These are phyloP conservation scores for Myopa tessellatipennis DNA, from an alignment of 2,888 invertebrate species.

Conservation along the genomic window DNA sequence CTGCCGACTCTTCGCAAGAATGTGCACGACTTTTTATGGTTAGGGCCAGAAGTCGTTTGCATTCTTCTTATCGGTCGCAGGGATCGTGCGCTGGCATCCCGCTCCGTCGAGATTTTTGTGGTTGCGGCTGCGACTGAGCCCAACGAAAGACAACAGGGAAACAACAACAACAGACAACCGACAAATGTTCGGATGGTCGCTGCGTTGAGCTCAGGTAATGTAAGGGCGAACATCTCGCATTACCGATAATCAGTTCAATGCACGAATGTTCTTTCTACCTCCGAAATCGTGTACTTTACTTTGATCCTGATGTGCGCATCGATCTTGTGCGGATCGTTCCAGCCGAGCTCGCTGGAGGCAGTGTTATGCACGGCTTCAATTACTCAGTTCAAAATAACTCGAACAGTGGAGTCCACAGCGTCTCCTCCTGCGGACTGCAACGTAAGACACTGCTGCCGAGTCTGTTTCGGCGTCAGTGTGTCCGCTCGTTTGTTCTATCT, in stretches of 20 bases:
- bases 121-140: slow-evolving; percentile 15
- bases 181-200: not conserved
- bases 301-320: not conserved
- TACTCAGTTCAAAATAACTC: not conserved
- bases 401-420: not conserved
- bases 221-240: not conserved
- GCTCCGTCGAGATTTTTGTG: slow-evolving; percentile 29
- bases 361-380: slow-evolving; percentile 8
- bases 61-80: slow-evolving; percentile 28
- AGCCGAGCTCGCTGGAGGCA: slow-evolving; percentile 1
- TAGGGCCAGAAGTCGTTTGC: slow-evolving; percentile 10
- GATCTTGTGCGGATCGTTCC: not conserved
- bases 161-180: not conserved
- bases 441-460: no score
- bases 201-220: not conserved
- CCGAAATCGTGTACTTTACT: slow-evolving; percentile 25
- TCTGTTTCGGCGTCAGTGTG: slow-evolving; percentile 34
- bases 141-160: not conserved
- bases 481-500: slow-evolving; percentile 37
- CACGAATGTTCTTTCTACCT: slow-evolving; percentile 3
- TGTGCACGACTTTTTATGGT: slow-evolving; percentile 43
- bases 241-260: slow-evolving; percentile 6
- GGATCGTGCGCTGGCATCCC: slow-evolving; percentile 37
- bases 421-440: no score
- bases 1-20: not conserved